Conservation (phyloP, 2,888 invertebrate species). For the Mylabris sibirica region DNA sequence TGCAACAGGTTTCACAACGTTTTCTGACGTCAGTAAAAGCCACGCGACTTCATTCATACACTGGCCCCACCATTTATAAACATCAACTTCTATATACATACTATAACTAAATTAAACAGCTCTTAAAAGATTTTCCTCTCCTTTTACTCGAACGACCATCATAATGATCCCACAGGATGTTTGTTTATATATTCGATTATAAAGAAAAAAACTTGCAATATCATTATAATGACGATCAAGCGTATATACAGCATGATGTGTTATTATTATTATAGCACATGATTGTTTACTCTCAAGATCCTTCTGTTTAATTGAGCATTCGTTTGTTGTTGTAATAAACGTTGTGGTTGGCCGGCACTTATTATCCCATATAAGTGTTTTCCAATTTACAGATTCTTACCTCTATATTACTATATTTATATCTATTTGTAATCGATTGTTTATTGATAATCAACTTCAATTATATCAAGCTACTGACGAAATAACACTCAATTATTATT, state of each 20-base stretch:
- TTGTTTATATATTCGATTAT: neutral
- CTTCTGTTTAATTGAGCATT: conserved; percentile 32
- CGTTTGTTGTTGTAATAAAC: conserved; percentile 12
- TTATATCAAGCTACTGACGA: conserved; percentile 18
- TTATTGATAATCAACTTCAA: conserved; percentile 16
- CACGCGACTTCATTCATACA: conserved; percentile 53
- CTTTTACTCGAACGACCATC: neutral
- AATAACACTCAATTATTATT: neutral
- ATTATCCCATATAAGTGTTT: conserved; percentile 18
- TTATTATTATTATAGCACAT: conserved; percentile 28
- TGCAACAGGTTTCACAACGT: conserved; percentile 46
- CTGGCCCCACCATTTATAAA: conserved; percentile 30
- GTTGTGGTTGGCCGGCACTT: conserved; percentile 15
- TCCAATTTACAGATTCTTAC: conserved; percentile 12
- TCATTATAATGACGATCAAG: conserved; percentile 19
- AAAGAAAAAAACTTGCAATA: conserved; percentile 16
- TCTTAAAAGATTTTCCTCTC: conserved; percentile 18
- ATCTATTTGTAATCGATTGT: conserved; percentile 10
- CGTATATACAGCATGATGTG: conserved; percentile 31
- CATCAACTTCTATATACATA: neutral
- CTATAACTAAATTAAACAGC: neutral
- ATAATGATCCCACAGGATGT: neutral
- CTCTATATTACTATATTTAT: too few relatives aligned
- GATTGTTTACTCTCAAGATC: conserved; percentile 29
- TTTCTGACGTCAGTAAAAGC: conserved; percentile 47